A percentile compares a stretch with the other conserved stretches of the same genome.
phyloP scores from a whole-genome alignment of 1,140 invertebrate genomes.

The Drosophila tani region DNA sequence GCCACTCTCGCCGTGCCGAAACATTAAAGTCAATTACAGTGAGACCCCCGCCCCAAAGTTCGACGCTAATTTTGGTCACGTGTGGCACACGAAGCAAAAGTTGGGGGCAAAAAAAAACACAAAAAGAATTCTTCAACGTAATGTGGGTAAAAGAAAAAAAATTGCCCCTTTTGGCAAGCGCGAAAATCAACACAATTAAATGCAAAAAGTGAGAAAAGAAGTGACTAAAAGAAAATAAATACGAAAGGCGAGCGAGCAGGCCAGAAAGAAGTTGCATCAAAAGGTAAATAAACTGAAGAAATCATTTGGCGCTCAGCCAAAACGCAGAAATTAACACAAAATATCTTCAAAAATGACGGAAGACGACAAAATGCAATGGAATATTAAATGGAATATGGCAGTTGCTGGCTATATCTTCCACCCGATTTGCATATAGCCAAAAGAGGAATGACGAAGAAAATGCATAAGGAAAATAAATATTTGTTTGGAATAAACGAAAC shows the following conservation, averaged over 20 bases:
- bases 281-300: constrained; percentile 50
- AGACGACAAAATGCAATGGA: constrained; percentile 21
- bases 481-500: constrained; percentile 20
- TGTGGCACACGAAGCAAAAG: constrained; percentile 2
- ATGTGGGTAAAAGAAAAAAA: constrained; percentile 2
- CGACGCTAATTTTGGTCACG: constrained; percentile 40
- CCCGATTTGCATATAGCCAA: constrained; percentile 38
- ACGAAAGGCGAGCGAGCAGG: not conserved
- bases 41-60: constrained; percentile 24
- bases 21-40: constrained; percentile 36
- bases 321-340: constrained; percentile 43
- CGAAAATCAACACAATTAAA: constrained; percentile 54
- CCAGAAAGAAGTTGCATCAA: constrained; percentile 15
- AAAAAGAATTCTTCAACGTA: constrained; percentile 5
- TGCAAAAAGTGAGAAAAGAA: not conserved
- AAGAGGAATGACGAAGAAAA: constrained; percentile 1
- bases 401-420: constrained; percentile 1
- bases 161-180: constrained; percentile 14
- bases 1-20: constrained; percentile 16
- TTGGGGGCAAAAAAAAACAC: not conserved
- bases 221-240: constrained; percentile 25
- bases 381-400: constrained; percentile 24
- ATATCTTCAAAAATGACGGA: constrained; percentile 27
- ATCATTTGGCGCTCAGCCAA: constrained; percentile 47
- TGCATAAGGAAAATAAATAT: constrained; percentile 50